Evolutionary conservation across 1,140 invertebrate genomes (phyloP).

Genomic region (Aphis craccivora): DNA sequence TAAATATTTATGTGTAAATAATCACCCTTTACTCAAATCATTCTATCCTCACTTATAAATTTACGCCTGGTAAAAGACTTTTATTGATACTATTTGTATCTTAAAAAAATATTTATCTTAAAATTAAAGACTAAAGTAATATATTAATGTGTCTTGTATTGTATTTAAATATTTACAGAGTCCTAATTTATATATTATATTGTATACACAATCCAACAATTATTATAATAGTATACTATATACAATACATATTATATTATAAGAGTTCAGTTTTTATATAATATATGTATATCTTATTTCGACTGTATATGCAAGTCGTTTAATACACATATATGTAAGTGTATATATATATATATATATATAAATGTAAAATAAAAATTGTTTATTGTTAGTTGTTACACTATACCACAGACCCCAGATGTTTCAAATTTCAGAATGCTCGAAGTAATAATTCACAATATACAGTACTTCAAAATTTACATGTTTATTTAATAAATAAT

Average conservation of each 20-base stretch:
- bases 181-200: neutral
- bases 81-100: neutral
- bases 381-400: conserved; percentile 14
- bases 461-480: neutral
- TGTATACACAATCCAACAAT: neutral
- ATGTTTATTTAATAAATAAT: conserved; percentile 23
- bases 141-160: neutral
- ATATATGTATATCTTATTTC: neutral
- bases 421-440: conserved; percentile 6
- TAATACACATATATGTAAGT: no score
- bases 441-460: neutral
- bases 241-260: neutral
- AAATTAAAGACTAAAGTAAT: neutral
- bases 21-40: neutral
- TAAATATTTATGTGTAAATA: neutral
- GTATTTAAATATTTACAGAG: neutral
- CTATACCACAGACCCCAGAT: neutral
- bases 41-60: neutral
- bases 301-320: no score
- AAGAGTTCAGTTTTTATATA: neutral
- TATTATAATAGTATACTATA: neutral
- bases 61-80: neutral
- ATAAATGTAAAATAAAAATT: neutral
- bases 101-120: neutral
- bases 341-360: no score